Evolutionary conservation across 2,797 vertebrate genomes (phyloP), one percentile per base, ranked within the genome.

Genomic region (Hippoglossus hippoglossus): DNA sequence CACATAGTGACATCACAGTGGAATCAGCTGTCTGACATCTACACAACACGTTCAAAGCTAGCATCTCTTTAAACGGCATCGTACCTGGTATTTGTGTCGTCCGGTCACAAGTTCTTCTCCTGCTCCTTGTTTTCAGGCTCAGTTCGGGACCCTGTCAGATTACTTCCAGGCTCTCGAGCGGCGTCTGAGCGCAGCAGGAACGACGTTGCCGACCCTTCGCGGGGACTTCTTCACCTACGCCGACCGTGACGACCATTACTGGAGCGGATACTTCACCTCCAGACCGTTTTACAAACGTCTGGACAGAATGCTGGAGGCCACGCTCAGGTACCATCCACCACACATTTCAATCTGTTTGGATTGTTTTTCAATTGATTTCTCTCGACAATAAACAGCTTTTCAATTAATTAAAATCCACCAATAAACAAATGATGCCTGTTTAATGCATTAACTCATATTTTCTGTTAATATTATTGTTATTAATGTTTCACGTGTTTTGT

Each of bases 141-240:
- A 95, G 28, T 98, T 98, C 80, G 97, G 97, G 77, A 98, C 97
- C 1, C 89, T 98, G 58, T 95, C 97, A 0, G 96, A 98, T 88
- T 98, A 97, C 85, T 98, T 98, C 60, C 62, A 92, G 25, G 95
- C 97, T 2, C 82, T 98, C 39, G 93, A 79, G 26, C 71, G 13
- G 0, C 86, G 7, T 2, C 87, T 90, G n/a, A 21, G 5, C 0
- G 26, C 61, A 0, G 1, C 58, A 0, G 93, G 92, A 28, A 46
- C 70, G 1, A 91, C 92, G 13, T 74, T 95, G 22, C 97, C 97
- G 3, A 87, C 94, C 39, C 15, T 98, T 11, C 94, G 96, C 34
- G 97, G 97, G 44, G 97, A 98, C 91, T 98, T 98, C 89, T 98
- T 98, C 89, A 98, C 97, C 0, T 98, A 98, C 5, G 96, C 97